These are phyloP conservation scores for Dromiciops gliroides DNA, from an alignment of 2,113 vertebrate species.

Conservation along the genomic window DNA sequence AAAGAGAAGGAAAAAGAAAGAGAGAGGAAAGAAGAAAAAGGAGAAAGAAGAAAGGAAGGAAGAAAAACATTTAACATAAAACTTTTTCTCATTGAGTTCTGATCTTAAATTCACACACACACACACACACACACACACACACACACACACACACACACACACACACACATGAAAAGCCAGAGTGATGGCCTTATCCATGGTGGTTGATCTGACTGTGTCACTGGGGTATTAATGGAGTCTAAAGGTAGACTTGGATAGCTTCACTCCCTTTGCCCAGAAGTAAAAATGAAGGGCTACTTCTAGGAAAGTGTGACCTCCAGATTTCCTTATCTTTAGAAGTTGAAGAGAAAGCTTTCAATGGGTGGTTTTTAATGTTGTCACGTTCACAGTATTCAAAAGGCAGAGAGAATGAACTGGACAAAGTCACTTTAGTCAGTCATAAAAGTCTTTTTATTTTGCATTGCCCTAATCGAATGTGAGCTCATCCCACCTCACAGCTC, in stretches of 20 bases:
- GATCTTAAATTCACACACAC: conserved; percentile 70
- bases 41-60: neutral
- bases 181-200: conserved; percentile 32
- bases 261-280: conserved; percentile 17
- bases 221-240: neutral
- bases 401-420: neutral
- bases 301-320: conserved; percentile 27
- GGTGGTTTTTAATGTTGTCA: conserved; percentile 43
- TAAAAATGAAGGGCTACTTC: conserved; percentile 61
- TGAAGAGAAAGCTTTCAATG: conserved; percentile 38
- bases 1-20: no score
- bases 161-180: conserved; percentile 66
- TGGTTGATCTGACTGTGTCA: neutral
- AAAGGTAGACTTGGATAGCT: conserved; percentile 30
- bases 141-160: conserved; percentile 77
- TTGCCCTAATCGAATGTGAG: conserved; percentile 57
- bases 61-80: neutral
- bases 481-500: conserved; percentile 60
- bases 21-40: no score
- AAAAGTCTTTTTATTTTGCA: conserved; percentile 25
- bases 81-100: conserved; percentile 12
- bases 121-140: conserved; percentile 54
- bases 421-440: conserved; percentile 34
- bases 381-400: conserved; percentile 53
- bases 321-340: conserved; percentile 59